These are phyloP conservation scores for Anaspis maculata DNA, from an alignment of 2,888 invertebrate genomes.

Conservation along the genomic window DNA sequence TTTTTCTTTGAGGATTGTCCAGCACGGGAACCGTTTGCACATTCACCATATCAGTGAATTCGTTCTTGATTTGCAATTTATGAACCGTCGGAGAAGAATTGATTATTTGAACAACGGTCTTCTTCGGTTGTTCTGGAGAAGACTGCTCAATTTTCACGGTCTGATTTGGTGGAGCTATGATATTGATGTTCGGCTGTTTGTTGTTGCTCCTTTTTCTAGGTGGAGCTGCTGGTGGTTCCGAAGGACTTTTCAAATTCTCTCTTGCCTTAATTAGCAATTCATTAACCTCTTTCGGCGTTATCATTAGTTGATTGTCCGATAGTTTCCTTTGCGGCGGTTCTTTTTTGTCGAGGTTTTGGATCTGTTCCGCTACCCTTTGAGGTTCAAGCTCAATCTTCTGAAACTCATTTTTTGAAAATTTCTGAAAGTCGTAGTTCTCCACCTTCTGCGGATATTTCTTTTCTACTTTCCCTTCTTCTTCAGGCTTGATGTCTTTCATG, in stretches of 20 bases:
- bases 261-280: neutral
- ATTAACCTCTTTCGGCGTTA: neutral
- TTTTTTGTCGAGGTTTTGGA: neutral
- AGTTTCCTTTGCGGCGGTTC: neutral
- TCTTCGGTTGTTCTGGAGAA: conserved; percentile 21
- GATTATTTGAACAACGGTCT: conserved; percentile 46
- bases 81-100: conserved; percentile 42
- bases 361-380: neutral
- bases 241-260: too few relatives aligned
- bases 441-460: neutral
- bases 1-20: conserved; percentile 44
- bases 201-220: conserved; percentile 39
- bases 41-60: conserved; percentile 27
- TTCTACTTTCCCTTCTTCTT: neutral
- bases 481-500: too few relatives aligned
- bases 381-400: too few relatives aligned
- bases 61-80: conserved; percentile 49
- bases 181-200: conserved; percentile 28
- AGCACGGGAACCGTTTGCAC: conserved; percentile 29
- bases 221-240: conserved; percentile 36
- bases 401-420: too few relatives aligned
- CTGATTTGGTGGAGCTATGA: conserved; percentile 15
- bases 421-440: conserved; percentile 3
- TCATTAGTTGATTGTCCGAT: neutral
- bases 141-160: conserved; percentile 20